Conservation (phyloP, 2,113 vertebrate genomes). For the Ploceus nigricollis region DNA sequence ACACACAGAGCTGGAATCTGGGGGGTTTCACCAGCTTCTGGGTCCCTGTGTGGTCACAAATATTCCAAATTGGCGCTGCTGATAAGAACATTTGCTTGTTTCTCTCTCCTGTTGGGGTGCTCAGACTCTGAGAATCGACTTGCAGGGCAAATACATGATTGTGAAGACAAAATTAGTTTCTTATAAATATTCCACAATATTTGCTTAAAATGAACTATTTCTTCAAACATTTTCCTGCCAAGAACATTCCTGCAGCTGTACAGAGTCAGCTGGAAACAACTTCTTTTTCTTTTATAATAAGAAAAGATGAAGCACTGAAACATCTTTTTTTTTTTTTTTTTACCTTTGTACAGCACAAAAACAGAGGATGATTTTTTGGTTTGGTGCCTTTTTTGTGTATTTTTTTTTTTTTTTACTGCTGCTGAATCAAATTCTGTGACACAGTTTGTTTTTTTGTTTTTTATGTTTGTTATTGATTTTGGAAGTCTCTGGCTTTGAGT, state of each 20-base stretch:
- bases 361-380: neutral
- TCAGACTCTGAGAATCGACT: neutral
- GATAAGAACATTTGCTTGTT: neutral
- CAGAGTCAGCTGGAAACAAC: conserved; percentile 57
- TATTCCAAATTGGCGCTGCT: neutral
- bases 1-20: neutral
- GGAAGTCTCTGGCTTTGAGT: neutral
- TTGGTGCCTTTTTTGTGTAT: neutral
- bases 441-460: conserved; percentile 39
- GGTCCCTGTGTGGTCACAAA: neutral
- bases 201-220: conserved; percentile 60
- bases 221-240: conserved; percentile 51
- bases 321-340: neutral
- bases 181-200: conserved; percentile 63
- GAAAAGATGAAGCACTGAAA: conserved; percentile 35
- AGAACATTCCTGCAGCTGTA: conserved; percentile 65
- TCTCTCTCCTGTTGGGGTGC: neutral
- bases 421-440: conserved; percentile 39
- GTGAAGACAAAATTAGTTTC: conserved; percentile 53
- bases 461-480: conserved; percentile 56
- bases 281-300: conserved; percentile 48
- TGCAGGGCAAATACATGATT: neutral
- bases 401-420: neutral
- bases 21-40: neutral
- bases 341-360: conserved; percentile 40